Conservation (phyloP, 1,140 invertebrate genomes). For the Teleopsis dalmanni region DNA sequence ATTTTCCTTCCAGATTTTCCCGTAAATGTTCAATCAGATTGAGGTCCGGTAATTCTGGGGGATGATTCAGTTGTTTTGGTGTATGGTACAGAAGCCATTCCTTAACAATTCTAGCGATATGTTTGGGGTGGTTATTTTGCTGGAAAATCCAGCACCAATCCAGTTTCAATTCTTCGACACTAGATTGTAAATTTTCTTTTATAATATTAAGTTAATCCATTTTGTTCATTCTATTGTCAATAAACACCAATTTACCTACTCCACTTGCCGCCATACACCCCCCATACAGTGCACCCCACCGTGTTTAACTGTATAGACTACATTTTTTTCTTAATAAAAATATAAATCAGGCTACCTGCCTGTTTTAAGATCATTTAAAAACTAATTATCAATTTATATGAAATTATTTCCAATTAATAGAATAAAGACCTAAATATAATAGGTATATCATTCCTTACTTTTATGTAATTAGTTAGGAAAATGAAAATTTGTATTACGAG, state of each 20-base stretch:
- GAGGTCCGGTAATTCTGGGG: background rate
- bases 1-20: background rate
- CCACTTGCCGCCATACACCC: constrained; percentile 12
- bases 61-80: background rate
- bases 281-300: constrained; percentile 18
- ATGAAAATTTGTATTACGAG: no score
- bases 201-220: constrained; percentile 15
- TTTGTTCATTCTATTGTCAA: constrained; percentile 15
- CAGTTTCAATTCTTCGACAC: constrained; percentile 15
- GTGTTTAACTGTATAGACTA: constrained; percentile 17
- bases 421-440: no score
- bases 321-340: background rate
- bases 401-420: no score
- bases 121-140: constrained; percentile 30
- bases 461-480: no score
- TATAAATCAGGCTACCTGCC: no score
- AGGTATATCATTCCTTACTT: no score
- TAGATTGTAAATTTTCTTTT: constrained; percentile 12
- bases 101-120: constrained; percentile 15
- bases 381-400: no score
- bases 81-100: constrained; percentile 10
- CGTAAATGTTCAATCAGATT: background rate
- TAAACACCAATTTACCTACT: constrained; percentile 9
- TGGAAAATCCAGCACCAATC: constrained; percentile 14
- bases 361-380: no score